Conservation (phyloP, 64 coral and sea anemone species). For the Porites lutea region DNA sequence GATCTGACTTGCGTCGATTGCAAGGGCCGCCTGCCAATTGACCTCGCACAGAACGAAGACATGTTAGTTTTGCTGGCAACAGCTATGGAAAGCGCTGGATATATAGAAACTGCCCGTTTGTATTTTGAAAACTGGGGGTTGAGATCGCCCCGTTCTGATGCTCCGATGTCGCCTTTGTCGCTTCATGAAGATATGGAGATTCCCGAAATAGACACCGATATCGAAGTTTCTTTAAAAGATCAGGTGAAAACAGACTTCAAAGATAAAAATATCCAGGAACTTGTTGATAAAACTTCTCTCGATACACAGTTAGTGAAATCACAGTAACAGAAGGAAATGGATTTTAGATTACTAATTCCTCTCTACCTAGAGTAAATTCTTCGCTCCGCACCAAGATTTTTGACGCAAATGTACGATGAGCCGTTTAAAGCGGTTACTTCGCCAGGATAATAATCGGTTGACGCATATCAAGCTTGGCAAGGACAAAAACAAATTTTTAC, state of each 20-base stretch:
- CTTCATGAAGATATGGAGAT: constrained; percentile 26
- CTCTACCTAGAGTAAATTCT: neutral
- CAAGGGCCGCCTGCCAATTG: constrained; percentile 57
- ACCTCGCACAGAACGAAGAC: constrained; percentile 37
- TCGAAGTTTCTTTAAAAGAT: neutral
- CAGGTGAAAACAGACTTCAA: neutral
- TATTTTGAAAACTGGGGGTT: constrained; percentile 71
- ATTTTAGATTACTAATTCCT: too few species aligned
- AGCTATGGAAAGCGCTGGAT: constrained; percentile 47
- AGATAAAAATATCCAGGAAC: neutral
- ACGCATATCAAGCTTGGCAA: neutral
- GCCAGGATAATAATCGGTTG: neutral
- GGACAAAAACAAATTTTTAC: neutral
- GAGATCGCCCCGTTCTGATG: constrained; percentile 1
- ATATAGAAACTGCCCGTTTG: constrained; percentile 55
- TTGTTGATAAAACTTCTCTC: neutral
- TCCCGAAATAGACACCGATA: neutral
- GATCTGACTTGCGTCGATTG: constrained; percentile 49
- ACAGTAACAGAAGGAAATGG: neutral
- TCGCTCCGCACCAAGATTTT: neutral
- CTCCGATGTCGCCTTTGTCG: constrained; percentile 35
- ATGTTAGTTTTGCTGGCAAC: constrained; percentile 62
- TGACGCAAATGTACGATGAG: neutral
- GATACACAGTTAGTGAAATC: neutral
- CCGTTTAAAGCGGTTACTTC: neutral